Evolutionary conservation across 2,113 vertebrate species (phyloP).

Genomic region (Sigmodon hispidus): DNA sequence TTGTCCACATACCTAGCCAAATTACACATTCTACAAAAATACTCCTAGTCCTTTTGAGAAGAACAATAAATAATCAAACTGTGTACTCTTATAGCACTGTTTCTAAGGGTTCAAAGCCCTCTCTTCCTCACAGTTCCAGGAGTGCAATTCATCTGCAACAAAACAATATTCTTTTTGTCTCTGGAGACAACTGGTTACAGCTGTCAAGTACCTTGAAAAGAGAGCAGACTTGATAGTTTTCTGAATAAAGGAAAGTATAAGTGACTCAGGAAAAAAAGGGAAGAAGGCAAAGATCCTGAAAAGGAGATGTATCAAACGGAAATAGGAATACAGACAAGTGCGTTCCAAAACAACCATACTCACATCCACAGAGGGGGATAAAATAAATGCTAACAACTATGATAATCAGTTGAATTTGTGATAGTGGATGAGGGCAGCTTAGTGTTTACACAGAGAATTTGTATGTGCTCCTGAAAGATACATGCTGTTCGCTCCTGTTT

Average conservation of each 20-base stretch:
- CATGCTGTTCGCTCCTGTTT: not conserved
- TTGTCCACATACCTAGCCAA: not conserved
- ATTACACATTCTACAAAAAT: not conserved
- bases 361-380: not conserved
- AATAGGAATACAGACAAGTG: not conserved
- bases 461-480: not conserved
- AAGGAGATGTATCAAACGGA: not conserved
- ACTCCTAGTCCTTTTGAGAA: not conserved
- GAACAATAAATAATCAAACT: not conserved
- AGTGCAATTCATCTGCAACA: not conserved
- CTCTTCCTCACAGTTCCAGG: not conserved
- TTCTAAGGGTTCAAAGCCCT: not conserved
- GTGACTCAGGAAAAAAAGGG: not conserved
- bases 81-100: not conserved
- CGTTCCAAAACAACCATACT: not conserved
- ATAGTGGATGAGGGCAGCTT: not conserved
- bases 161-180: not conserved
- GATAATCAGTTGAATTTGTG: not conserved
- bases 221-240: not conserved
- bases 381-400: not conserved
- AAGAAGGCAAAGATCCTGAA: not conserved
- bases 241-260: not conserved
- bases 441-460: not conserved
- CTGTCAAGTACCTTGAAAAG: not conserved
- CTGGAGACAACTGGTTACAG: not conserved